Conservation (phyloP, 2,888 invertebrate species). For the Sycophila texana region DNA sequence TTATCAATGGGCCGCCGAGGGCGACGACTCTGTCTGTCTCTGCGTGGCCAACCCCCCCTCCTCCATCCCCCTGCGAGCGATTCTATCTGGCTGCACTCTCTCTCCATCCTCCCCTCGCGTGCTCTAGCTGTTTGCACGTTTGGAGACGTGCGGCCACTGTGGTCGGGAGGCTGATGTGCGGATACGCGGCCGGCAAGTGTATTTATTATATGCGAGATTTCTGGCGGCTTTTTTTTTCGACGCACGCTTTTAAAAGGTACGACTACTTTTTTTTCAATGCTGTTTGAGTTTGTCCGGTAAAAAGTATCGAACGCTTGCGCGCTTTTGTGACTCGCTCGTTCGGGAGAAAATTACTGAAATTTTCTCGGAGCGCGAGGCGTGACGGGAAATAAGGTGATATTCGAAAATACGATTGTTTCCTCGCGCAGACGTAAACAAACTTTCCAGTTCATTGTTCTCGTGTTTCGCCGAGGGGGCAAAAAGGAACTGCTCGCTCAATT, state of each 20-base stretch:
- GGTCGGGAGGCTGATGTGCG: not conserved
- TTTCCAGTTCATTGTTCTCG: not conserved
- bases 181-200: not conserved
- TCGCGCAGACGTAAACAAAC: not conserved
- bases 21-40: constrained; percentile 33
- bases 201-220: too few species aligned
- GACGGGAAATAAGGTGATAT: too few species aligned
- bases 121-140: too few species aligned
- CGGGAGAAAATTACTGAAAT: too few species aligned
- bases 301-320: too few species aligned
- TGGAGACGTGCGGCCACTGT: not conserved
- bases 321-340: too few species aligned
- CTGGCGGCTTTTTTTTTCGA: not conserved
- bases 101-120: not conserved
- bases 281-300: too few species aligned
- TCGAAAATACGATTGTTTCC: too few species aligned
- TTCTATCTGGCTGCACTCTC: not conserved
- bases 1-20: constrained; percentile 56
- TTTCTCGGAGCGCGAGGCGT: too few species aligned
- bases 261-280: too few species aligned
- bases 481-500: not conserved
- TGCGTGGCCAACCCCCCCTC: not conserved
- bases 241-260: too few species aligned
- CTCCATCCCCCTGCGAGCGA: constrained; percentile 25
- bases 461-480: not conserved